Percentiles rank a stretch among this genome's conserved stretches.
These are phyloP conservation scores for Listrodromus nycthemerus DNA, from an alignment of 2,888 invertebrate species.

Conservation along the genomic window DNA sequence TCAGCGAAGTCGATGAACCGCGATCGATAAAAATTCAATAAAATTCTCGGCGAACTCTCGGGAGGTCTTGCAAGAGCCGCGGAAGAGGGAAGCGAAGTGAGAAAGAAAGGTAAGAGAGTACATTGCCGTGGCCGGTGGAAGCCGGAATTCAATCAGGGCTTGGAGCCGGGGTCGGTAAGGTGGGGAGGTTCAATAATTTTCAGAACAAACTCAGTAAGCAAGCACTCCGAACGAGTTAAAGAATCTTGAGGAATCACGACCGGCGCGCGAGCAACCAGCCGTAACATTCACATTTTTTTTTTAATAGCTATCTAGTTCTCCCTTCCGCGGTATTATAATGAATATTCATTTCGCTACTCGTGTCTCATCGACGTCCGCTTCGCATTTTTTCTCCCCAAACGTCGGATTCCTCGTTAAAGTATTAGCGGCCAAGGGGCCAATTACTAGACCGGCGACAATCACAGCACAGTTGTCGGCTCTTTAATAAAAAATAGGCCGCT, in stretches of 20 bases:
- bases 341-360: slow-evolving; percentile 56
- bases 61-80: slow-evolving; percentile 7
- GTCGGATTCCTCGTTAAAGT: slow-evolving; percentile 19
- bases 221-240: slow-evolving; percentile 59
- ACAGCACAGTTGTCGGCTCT: background rate
- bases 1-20: slow-evolving; percentile 28
- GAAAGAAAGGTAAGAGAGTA: slow-evolving; percentile 9
- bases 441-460: slow-evolving; percentile 17
- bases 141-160: slow-evolving; percentile 49
- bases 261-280: slow-evolving; percentile 1
- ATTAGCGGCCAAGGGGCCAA: slow-evolving; percentile 33
- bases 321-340: slow-evolving; percentile 23
- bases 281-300: slow-evolving; percentile 47
- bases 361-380: slow-evolving; percentile 22
- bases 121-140: slow-evolving; percentile 1
- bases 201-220: slow-evolving; percentile 55
- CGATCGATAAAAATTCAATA: slow-evolving; percentile 53
- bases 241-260: slow-evolving; percentile 51
- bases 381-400: background rate
- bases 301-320: slow-evolving; percentile 11
- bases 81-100: background rate
- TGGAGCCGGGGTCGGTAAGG: background rate
- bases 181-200: slow-evolving; percentile 43
- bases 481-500: background rate
- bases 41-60: slow-evolving; percentile 43